Evolutionary conservation across 1,140 invertebrate genomes (phyloP).

Genomic region (Chironomus striatipennis): DNA sequence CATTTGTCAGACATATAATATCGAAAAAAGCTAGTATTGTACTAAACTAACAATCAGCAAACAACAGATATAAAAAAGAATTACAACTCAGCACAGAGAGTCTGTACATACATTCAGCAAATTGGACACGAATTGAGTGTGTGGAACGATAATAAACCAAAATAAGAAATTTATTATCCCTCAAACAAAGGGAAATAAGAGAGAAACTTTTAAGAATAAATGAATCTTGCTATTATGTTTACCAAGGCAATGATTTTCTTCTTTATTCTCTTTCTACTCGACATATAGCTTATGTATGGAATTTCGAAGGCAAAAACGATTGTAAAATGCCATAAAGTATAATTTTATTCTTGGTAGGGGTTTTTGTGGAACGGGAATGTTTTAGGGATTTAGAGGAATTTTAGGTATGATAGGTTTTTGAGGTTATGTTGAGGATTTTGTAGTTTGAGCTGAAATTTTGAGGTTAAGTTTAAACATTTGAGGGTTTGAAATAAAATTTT

Average conservation of each 20-base stretch:
- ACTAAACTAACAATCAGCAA: neutral
- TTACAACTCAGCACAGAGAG: neutral
- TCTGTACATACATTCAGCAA: neutral
- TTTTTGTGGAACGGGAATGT: neutral
- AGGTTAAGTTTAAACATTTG: too few species aligned
- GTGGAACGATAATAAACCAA: neutral
- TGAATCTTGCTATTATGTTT: neutral
- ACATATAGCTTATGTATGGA: neutral
- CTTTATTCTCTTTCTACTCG: neutral
- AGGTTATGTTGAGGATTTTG: too few species aligned
- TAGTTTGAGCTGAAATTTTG: too few species aligned
- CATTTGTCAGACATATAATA: slow-evolving; percentile 4
- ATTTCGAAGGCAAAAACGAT: neutral
- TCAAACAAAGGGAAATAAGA: neutral
- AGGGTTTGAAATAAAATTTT: too few species aligned
- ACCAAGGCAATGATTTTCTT: slow-evolving; percentile 6
- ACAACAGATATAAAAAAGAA: neutral
- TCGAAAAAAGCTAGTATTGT: neutral
- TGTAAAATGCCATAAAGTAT: slow-evolving; percentile 10
- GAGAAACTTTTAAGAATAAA: neutral
- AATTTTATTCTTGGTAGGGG: neutral
- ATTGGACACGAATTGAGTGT: neutral
- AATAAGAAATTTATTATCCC: slow-evolving; percentile 13
- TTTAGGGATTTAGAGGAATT: too few species aligned
- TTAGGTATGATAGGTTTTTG: too few species aligned